Conservation (phyloP, 2,888 invertebrate genomes). For the Ormyrus labotus region DNA sequence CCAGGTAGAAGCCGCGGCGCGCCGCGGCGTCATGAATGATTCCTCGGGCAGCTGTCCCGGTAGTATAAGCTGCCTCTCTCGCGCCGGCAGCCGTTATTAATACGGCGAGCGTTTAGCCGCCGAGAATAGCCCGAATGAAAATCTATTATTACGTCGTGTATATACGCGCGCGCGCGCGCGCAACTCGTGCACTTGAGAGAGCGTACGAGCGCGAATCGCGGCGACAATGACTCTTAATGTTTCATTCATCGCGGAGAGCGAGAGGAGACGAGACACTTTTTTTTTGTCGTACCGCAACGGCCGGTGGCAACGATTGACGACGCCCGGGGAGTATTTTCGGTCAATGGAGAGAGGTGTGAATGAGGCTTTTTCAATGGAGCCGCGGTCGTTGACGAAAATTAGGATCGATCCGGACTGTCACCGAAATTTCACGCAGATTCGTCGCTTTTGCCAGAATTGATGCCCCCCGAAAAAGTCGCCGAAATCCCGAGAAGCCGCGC, state of each 20-base stretch:
- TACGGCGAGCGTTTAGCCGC: conserved; percentile 39
- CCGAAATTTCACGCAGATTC: no score
- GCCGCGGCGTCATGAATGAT: conserved; percentile 26
- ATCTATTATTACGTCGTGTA: conserved; percentile 51
- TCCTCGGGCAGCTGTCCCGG: background rate
- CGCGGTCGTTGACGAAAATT: no score
- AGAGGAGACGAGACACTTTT: background rate
- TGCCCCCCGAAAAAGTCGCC: no score
- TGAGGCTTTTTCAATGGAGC: no score
- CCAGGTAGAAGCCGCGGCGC: background rate
- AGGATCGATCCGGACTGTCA: no score
- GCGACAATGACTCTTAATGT: conserved; percentile 55
- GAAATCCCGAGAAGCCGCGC: no score
- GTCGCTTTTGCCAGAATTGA: no score
- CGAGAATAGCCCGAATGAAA: conserved; percentile 55
- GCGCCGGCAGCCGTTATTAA: conserved; percentile 42
- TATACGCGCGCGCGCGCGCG: background rate
- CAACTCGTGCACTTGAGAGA: background rate
- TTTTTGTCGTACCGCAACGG: background rate
- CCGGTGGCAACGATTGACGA: background rate
- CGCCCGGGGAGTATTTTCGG: no score
- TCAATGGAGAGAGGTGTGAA: no score
- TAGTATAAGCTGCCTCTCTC: background rate
- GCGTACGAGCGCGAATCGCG: conserved; percentile 23
- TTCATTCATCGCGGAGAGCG: conserved; percentile 50